Conservation (phyloP, 2,888 invertebrate species). For the Agrotis exclamationis region DNA sequence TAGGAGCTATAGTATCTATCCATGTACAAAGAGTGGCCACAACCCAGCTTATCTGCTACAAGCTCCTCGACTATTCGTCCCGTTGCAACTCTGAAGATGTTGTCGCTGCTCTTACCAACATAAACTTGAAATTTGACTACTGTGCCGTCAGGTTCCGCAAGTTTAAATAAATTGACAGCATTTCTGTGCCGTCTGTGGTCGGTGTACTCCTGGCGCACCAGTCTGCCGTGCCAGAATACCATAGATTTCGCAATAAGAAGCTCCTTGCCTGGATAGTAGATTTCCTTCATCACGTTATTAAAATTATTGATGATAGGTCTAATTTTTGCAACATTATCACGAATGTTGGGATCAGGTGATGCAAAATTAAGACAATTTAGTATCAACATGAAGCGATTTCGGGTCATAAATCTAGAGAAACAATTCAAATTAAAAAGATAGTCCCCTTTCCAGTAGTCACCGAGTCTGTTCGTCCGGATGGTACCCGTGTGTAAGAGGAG, state of each 20-base stretch:
- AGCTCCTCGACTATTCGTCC: constrained; percentile 20
- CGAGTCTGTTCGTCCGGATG: constrained; percentile 20
- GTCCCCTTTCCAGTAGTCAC: constrained; percentile 43
- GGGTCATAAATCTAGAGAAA: constrained; percentile 41
- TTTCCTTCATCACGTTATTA: constrained; percentile 42
- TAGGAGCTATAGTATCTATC: constrained; percentile 46
- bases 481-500: constrained; percentile 38
- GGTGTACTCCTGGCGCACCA: constrained; percentile 31
- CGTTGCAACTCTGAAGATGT: constrained; percentile 11
- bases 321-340: constrained; percentile 10
- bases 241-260: constrained; percentile 34
- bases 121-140: constrained; percentile 36
- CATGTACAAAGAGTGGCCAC: constrained; percentile 46
- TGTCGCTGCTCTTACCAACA: constrained; percentile 3
- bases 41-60: constrained; percentile 13
- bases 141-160: constrained; percentile 43
- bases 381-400: constrained; percentile 46
- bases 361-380: constrained; percentile 27
- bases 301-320: constrained; percentile 31
- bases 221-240: constrained; percentile 22
- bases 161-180: constrained; percentile 21
- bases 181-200: constrained; percentile 8
- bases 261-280: constrained; percentile 50
- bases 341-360: background rate
- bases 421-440: constrained; percentile 42